Conservation (phyloP, 2,888 invertebrate species). For the Conchocele bisecta region DNA sequence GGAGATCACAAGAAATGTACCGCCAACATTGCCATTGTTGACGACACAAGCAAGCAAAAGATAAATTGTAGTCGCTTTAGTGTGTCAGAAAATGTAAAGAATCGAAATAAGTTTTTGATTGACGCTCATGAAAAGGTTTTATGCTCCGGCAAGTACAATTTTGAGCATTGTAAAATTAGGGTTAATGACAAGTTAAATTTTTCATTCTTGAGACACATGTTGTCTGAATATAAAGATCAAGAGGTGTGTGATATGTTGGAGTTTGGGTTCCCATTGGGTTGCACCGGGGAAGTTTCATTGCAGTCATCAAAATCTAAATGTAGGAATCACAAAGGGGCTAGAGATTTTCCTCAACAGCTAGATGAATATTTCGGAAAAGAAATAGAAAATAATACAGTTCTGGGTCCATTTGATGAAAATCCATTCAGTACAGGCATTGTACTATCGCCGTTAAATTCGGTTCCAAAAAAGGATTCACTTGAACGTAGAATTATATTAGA, state of each 20-base stretch:
- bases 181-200: not conserved
- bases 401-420: no score
- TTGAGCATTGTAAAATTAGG: not conserved
- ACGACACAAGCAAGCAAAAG: no score
- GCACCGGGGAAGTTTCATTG: not conserved
- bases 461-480: not conserved
- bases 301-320: not conserved
- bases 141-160: not conserved
- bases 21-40: no score
- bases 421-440: no score
- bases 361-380: slow-evolving; percentile 4
- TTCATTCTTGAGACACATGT: not conserved
- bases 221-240: not conserved
- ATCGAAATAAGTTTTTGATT: not conserved
- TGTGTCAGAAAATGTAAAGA: no score
- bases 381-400: not conserved
- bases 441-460: no score
- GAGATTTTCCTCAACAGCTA: not conserved
- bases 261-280: slow-evolving; percentile 8
- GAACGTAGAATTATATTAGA: not conserved
- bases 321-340: not conserved
- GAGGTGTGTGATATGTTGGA: slow-evolving; percentile 1
- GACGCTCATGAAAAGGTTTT: not conserved
- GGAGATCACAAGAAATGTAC: no score
- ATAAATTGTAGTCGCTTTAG: no score